Conservation (phyloP, 2,888 invertebrate genomes). For the Melieria omissa region DNA sequence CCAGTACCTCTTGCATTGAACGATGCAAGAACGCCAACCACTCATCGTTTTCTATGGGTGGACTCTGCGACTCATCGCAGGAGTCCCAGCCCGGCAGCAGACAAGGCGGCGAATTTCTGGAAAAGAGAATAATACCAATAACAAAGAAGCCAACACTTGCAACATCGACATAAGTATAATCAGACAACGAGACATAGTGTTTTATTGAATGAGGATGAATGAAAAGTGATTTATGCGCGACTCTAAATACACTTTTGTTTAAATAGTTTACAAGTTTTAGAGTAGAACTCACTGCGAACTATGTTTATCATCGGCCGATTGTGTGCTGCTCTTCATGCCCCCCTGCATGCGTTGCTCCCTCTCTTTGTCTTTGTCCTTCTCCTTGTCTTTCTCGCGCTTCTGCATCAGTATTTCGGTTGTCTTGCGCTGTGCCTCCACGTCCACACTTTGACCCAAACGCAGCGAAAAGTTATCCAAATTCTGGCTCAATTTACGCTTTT, state of each 20-base stretch:
- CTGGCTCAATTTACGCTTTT: conserved; percentile 66
- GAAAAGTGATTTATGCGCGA: not conserved
- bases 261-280: not conserved
- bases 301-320: conserved; percentile 60
- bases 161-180: too few species aligned
- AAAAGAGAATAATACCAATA: not conserved
- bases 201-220: too few species aligned
- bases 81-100: conserved; percentile 66
- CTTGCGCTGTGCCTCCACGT: conserved; percentile 53
- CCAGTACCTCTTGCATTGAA: conserved; percentile 84
- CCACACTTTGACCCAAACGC: conserved; percentile 60
- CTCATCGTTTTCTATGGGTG: conserved; percentile 85
- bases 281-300: conserved; percentile 54
- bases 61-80: conserved; percentile 69
- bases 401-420: conserved; percentile 51
- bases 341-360: conserved; percentile 37
- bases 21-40: conserved; percentile 86
- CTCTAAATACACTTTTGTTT: conserved; percentile 3
- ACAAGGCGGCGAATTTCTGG: conserved; percentile 63
- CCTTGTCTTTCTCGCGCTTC: conserved; percentile 48
- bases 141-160: too few species aligned
- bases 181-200: too few species aligned
- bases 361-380: conserved; percentile 38
- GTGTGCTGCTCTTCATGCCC: conserved; percentile 52
- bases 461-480: conserved; percentile 67